These are phyloP conservation scores for Metridium senile DNA, from an alignment of 92 coral and sea anemone species.

Conservation along the genomic window DNA sequence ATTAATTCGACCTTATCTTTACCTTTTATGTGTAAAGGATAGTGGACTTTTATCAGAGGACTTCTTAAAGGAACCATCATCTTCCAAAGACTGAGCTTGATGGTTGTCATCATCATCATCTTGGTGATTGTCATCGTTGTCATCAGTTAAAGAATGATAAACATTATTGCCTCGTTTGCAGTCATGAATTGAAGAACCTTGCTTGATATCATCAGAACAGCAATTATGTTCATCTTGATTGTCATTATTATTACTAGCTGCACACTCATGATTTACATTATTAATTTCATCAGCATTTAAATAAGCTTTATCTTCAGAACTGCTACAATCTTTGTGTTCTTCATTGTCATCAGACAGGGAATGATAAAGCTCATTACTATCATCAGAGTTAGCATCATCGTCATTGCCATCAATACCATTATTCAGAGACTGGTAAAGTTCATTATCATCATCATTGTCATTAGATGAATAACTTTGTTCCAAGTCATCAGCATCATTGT, in stretches of 20 bases:
- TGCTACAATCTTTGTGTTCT: not conserved
- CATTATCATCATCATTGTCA: not conserved
- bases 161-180: not conserved
- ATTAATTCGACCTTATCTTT: no score
- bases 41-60: conserved; percentile 12
- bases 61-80: not conserved
- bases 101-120: not conserved
- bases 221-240: no score
- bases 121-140: not conserved
- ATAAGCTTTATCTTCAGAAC: not conserved
- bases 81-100: not conserved
- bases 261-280: no score
- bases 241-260: no score
- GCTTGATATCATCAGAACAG: not conserved
- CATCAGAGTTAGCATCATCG: not conserved
- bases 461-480: not conserved
- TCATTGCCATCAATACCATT: not conserved
- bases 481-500: not conserved
- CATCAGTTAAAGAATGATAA: not conserved
- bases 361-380: not conserved
- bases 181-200: not conserved
- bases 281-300: not conserved
- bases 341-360: not conserved
- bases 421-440: not conserved
- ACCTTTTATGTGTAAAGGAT: conserved; percentile 8